These are phyloP conservation scores for Coracias cyanogaster DNA, from an alignment of 2,797 vertebrate species.

Conservation along the genomic window DNA sequence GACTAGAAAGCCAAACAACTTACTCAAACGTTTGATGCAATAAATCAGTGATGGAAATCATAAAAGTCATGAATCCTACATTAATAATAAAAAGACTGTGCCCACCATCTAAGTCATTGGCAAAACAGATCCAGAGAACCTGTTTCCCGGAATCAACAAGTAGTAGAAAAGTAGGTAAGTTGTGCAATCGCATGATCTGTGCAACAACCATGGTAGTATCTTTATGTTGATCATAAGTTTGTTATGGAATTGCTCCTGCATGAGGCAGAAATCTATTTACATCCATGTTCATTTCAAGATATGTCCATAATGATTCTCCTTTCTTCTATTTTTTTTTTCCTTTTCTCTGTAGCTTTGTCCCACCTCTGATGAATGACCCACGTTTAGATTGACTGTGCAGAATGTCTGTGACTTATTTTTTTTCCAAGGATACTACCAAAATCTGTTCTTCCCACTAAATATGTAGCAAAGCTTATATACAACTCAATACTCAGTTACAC, in stretches of 20 bases:
- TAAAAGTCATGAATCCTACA: not conserved
- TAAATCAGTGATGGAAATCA: not conserved
- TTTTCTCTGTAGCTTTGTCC: not conserved
- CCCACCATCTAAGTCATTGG: not conserved
- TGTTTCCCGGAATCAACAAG: not conserved
- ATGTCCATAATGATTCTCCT: not conserved
- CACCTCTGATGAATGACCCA: not conserved
- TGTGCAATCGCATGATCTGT: not conserved
- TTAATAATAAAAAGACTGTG: not conserved
- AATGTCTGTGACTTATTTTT: not conserved
- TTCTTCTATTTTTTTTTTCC: not conserved
- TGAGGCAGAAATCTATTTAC: not conserved
- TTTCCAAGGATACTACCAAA: not conserved
- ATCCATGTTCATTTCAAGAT: not conserved
- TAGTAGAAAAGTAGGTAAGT: not conserved
- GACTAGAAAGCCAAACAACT: not conserved
- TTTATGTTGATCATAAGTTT: not conserved
- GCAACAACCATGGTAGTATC: not conserved
- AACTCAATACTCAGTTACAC: not conserved
- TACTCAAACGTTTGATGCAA: not conserved
- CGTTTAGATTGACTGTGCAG: not conserved
- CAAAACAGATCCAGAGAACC: not conserved
- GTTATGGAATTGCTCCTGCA: not conserved
- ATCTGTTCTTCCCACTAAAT: not conserved
- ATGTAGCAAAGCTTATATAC: rapidly evolving